A percentile compares a stretch with the other conserved stretches of the same genome.
phyloP scores from a whole-genome alignment of 1,140 invertebrate genomes.

The Gryllus bimaculatus region DNA sequence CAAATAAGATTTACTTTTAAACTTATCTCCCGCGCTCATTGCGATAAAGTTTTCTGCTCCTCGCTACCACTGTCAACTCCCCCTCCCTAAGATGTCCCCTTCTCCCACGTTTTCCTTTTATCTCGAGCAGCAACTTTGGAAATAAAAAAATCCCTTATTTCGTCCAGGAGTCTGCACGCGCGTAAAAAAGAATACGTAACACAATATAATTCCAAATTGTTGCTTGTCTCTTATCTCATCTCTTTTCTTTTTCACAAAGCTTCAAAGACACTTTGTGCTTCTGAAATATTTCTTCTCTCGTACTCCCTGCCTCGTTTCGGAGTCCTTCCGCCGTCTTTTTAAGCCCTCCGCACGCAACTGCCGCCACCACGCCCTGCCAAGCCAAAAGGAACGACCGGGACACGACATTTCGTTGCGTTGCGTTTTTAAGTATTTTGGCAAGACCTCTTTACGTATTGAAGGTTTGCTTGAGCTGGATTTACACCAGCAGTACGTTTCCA shows the following conservation, averaged over 20 bases:
- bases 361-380: too few relatives aligned
- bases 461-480: too few relatives aligned
- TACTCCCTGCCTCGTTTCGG: neutral
- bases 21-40: neutral
- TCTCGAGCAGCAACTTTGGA: neutral
- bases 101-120: neutral
- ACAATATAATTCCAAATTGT: neutral
- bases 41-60: neutral
- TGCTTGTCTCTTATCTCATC: neutral
- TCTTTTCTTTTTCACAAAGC: neutral
- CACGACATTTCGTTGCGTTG: too few relatives aligned
- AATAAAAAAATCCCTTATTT: neutral
- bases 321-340: neutral
- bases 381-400: too few relatives aligned
- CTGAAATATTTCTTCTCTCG: neutral
- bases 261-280: neutral
- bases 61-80: too few relatives aligned
- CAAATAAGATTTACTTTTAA: neutral
- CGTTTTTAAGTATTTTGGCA: too few relatives aligned
- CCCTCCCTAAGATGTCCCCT: too few relatives aligned
- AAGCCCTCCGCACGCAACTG: too few relatives aligned
- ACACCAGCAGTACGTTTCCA: too few relatives aligned
- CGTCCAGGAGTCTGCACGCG: neutral
- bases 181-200: neutral
- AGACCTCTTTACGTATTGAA: too few relatives aligned